Evolutionary conservation across 2,113 vertebrate species (phyloP), one percentile per base, ranked within the genome.

Genomic region (Trematocara nigrifrons): DNA sequence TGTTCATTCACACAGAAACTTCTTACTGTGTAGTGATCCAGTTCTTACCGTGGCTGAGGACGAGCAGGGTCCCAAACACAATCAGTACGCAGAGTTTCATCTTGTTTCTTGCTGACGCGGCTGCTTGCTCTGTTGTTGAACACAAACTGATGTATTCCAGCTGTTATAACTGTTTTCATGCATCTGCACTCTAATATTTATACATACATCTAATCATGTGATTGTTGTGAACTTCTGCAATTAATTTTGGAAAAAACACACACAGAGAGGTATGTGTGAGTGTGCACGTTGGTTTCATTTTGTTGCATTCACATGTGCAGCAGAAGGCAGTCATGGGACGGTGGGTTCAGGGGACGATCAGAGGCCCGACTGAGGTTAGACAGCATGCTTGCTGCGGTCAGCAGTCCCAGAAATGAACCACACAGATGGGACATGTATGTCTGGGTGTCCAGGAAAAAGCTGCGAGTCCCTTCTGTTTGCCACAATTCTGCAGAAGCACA

Each of bases 261-360:
- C 42, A 81, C 8, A 71, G 3, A 15, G 40, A 49, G 47, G 61
- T 42, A 18, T 76, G 33, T 79, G 82, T 76, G 77, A 57, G 15
- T 31, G 15, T 76, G 42, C 42, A 76, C 29, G 15, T 76, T 82
- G 80, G 89, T 94, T 94, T 93, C 93, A 90, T 33, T 93, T 83
- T 87, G 76, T 16, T 56, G 31, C 1, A 5, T 88, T 88, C 93
- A 93, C 94, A 33, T 93, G 94, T 90, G 87, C 88, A 92, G 91
- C 93, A 91, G 87, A 45, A 91, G 94, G 64, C 4, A 84, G 91
- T 94, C 94, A 95, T 93, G 93, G 42, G 94, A 92, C 9, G 26
- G 78, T 15, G 29, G 61, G 87, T 87, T 83, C 64, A 87, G 81
- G 87, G 87, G 57, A 78, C 76, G 7, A 83, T 71, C 15, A 83